Evolutionary conservation across 2,888 invertebrate genomes (phyloP).

Genomic region (Drosophila stalkeri): DNA sequence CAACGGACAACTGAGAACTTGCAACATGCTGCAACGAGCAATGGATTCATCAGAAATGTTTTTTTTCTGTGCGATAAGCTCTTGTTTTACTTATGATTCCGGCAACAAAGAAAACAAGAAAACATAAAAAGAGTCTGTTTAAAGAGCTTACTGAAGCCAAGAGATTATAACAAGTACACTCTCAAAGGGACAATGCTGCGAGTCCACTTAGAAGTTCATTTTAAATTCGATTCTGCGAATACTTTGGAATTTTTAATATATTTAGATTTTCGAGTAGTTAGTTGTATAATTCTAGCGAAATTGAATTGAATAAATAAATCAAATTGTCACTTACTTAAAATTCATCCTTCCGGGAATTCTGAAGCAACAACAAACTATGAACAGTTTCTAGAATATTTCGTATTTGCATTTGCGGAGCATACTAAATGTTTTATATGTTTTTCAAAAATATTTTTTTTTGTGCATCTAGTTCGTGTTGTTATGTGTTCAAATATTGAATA

Average conservation of each 20-base stretch:
- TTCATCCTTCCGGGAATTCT: background rate
- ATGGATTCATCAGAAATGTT: conserved; percentile 37
- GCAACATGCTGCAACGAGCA: conserved; percentile 12
- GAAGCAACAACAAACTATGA: background rate
- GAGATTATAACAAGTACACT: conserved; percentile 9
- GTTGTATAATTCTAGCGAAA: background rate
- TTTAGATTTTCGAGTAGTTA: background rate
- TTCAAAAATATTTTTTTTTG: background rate
- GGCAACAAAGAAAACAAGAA: background rate
- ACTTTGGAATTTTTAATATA: background rate
- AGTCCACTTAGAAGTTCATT: background rate
- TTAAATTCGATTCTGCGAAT: background rate
- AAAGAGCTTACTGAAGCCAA: conserved; percentile 8
- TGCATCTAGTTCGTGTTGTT: background rate
- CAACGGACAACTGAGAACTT: conserved; percentile 16
- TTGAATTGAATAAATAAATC: background rate
- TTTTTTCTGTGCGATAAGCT: conserved; percentile 39
- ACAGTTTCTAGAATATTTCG: background rate
- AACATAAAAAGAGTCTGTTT: conserved; percentile 26
- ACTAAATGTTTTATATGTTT: background rate
- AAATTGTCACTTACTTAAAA: background rate
- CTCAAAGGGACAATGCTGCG: background rate
- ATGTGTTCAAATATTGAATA: background rate
- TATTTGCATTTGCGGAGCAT: background rate
- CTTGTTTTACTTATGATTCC: conserved; percentile 22